Percentiles rank a stretch among this genome's conserved stretches.
These are phyloP conservation scores for Ondatra zibethicus DNA, from an alignment of 2,113 vertebrate species.

Conservation along the genomic window DNA sequence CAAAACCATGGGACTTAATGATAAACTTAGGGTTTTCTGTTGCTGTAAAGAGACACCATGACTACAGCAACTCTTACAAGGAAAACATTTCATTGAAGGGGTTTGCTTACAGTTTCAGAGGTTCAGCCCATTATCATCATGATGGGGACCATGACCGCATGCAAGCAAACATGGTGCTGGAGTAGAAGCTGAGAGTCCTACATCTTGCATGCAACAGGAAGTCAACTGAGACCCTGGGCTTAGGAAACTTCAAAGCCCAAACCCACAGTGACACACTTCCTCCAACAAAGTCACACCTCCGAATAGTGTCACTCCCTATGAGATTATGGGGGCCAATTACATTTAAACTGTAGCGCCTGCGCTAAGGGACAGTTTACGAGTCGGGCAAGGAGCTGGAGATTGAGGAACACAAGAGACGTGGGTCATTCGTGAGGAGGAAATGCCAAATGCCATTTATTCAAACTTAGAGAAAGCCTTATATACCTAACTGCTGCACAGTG, in stretches of 20 bases:
- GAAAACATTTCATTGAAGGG: background rate
- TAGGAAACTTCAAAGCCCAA: background rate
- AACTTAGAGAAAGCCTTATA: no score
- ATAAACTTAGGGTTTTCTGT: background rate
- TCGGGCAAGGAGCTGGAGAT: no score
- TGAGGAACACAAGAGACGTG: no score
- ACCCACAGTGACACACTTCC: background rate
- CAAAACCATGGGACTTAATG: background rate
- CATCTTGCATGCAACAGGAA: background rate
- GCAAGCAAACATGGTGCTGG: background rate
- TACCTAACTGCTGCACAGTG: no score
- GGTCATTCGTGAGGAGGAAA: no score
- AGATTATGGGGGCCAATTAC: background rate
- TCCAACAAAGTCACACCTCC: background rate
- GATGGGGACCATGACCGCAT: background rate
- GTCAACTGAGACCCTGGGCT: background rate
- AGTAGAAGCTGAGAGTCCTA: background rate
- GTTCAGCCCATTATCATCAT: background rate
- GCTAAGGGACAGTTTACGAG: no score
- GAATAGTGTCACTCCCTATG: background rate
- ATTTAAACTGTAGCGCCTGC: background rate
- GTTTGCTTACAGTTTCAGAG: background rate
- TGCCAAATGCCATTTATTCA: no score
- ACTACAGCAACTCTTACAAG: background rate
- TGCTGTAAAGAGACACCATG: background rate